Evolutionary conservation across 2,113 vertebrate genomes (phyloP).

Genomic region (human (Homo sapiens)): GRCh38 chr3:170138501-170139000

Average conservation of each 20-base stretch:
- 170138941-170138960: not conserved
- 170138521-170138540: too few species aligned
- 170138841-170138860: not conserved
- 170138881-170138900: not conserved
- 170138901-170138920: not conserved
- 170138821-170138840: not conserved
- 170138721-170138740: not conserved
- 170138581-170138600: too few species aligned
- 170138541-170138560: too few species aligned
- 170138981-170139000: not conserved
- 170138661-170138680: too few species aligned
- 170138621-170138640: too few species aligned
- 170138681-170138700: too few species aligned
- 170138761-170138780: not conserved
- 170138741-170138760: conserved; percentile 4
- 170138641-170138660: too few species aligned
- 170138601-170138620: too few species aligned
- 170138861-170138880: not conserved
- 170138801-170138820: not conserved
- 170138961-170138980: not conserved
- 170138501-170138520: too few species aligned
- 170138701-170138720: too few species aligned
- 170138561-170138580: too few species aligned
- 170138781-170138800: not conserved
- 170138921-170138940: not conserved